Conservation (phyloP, 2,888 invertebrate genomes). For the Acleris laterana region DNA sequence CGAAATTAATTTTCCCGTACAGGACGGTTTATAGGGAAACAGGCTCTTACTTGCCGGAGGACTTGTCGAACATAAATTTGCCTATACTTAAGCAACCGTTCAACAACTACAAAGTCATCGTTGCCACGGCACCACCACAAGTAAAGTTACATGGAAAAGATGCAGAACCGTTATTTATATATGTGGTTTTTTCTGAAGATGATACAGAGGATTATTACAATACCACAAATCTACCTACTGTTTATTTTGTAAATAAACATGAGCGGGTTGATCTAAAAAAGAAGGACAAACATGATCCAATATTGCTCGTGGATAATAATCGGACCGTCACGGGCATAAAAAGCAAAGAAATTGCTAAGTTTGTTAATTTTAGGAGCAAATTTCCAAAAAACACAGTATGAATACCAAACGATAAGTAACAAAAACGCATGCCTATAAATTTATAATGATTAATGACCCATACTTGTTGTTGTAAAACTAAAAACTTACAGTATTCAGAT, state of each 20-base stretch:
- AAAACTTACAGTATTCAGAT: no score
- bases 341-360: slow-evolving; percentile 66
- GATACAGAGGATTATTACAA: slow-evolving; percentile 41
- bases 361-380: slow-evolving; percentile 65
- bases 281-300: slow-evolving; percentile 52
- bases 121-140: slow-evolving; percentile 67
- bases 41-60: slow-evolving; percentile 1
- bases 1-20: slow-evolving; percentile 44
- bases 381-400: slow-evolving; percentile 46
- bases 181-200: slow-evolving; percentile 66
- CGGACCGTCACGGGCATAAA: slow-evolving; percentile 70
- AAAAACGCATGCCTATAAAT: neutral
- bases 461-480: no score
- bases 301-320: slow-evolving; percentile 67
- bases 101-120: slow-evolving; percentile 65
- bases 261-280: slow-evolving; percentile 42
- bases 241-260: slow-evolving; percentile 65
- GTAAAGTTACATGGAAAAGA: slow-evolving; percentile 52
- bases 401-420: neutral
- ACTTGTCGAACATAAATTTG: slow-evolving; percentile 52
- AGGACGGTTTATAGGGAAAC: neutral
- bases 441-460: no score
- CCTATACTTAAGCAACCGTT: slow-evolving; percentile 61
- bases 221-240: slow-evolving; percentile 55
- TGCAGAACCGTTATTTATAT: slow-evolving; percentile 56